These are phyloP conservation scores for Cheirogaleus medius DNA, from an alignment of 2,113 vertebrate genomes.

Conservation along the genomic window DNA sequence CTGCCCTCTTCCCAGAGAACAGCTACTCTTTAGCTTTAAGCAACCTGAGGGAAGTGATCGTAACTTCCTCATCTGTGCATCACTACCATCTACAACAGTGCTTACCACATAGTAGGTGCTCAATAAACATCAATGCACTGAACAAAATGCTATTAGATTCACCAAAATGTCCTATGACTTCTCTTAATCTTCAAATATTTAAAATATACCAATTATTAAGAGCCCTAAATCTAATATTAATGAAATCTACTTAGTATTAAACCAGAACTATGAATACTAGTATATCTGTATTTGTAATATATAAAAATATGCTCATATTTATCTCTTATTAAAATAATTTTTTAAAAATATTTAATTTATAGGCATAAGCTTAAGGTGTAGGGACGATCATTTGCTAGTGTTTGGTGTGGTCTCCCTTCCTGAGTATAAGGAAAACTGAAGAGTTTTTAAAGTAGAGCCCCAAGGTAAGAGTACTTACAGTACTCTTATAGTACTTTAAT, in stretches of 20 bases:
- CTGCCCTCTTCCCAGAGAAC: neutral
- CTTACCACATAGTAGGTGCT: neutral
- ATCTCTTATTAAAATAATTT: neutral
- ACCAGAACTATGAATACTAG: neutral
- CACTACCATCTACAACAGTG: no score
- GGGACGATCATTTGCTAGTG: neutral
- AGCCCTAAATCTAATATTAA: neutral
- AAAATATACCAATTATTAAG: neutral
- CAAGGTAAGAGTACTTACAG: neutral
- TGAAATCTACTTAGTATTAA: conserved; percentile 32
- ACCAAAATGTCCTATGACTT: neutral
- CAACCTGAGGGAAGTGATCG: neutral
- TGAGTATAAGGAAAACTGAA: neutral
- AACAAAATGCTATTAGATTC: neutral
- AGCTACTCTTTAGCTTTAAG: neutral
- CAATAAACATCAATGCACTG: neutral
- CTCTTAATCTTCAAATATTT: neutral
- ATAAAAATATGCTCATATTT: neutral
- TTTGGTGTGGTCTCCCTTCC: neutral
- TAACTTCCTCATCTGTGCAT: neutral
- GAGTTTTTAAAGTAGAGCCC: neutral
- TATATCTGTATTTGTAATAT: neutral
- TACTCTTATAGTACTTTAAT: neutral
- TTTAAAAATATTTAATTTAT: neutral
- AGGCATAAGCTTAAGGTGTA: neutral